Evolutionary conservation across 2,888 invertebrate genomes (phyloP).

Genomic region (Onchidella celtica): DNA sequence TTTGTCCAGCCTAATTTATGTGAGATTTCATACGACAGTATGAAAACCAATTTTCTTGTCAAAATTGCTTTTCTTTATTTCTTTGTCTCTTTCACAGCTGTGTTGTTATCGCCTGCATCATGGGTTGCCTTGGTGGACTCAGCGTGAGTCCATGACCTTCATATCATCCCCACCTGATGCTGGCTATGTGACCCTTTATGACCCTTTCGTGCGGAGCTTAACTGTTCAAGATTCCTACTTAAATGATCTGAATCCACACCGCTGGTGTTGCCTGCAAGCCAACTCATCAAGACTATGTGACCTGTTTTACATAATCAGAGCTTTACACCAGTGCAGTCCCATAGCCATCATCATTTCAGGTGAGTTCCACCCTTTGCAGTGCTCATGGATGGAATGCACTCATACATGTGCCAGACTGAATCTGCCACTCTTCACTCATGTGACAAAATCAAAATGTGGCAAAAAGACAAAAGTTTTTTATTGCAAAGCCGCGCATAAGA

Average conservation of each 20-base stretch:
- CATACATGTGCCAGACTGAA: too few species aligned
- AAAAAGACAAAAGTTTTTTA: too few species aligned
- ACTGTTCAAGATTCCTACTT: background rate
- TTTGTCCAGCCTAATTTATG: too few species aligned
- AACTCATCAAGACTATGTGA: background rate
- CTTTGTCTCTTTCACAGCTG: background rate
- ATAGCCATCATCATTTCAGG: constrained; percentile 3
- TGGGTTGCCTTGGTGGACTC: background rate
- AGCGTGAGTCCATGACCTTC: background rate
- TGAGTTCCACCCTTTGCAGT: too few species aligned
- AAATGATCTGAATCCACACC: background rate
- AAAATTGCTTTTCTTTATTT: too few species aligned
- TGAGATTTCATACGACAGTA: too few species aligned
- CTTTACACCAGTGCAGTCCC: background rate
- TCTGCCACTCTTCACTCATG: too few species aligned
- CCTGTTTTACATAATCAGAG: constrained; percentile 7
- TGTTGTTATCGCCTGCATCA: background rate
- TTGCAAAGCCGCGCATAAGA: too few species aligned
- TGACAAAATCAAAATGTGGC: too few species aligned
- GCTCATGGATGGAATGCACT: too few species aligned
- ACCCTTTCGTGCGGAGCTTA: background rate
- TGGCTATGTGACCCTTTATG: constrained; percentile 7
- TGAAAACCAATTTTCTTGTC: too few species aligned
- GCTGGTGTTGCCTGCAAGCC: background rate
- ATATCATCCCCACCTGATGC: background rate